Percentiles rank a stretch among this genome's conserved stretches.
These are phyloP conservation scores for Mormoops blainvillei DNA, from an alignment of 2,113 vertebrate species.

Conservation along the genomic window DNA sequence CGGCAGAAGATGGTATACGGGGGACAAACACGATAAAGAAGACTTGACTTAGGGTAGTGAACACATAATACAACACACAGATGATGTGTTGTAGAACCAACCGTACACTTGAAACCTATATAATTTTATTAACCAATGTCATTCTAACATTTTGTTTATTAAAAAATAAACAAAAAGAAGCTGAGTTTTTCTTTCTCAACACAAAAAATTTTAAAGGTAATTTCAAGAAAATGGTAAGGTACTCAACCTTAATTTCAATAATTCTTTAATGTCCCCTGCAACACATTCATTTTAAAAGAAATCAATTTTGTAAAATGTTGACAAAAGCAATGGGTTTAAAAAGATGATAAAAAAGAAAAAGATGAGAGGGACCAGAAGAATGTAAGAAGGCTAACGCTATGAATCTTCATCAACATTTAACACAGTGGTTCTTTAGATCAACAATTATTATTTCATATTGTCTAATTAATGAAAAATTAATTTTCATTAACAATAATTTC, in stretches of 20 bases:
- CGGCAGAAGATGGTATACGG: no score
- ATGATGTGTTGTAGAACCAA: no score
- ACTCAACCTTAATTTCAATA: neutral
- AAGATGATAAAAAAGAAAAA: neutral
- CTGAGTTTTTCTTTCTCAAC: neutral
- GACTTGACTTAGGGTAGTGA: no score
- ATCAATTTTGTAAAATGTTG: neutral
- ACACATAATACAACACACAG: no score
- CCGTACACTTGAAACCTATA: no score
- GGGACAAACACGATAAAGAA: no score
- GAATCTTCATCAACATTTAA: neutral
- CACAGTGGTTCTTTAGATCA: neutral
- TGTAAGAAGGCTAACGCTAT: neutral
- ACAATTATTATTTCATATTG: neutral
- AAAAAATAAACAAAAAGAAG: neutral
- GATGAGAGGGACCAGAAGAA: no score
- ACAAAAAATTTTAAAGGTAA: neutral
- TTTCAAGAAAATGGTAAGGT: neutral
- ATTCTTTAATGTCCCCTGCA: neutral
- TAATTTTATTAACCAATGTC: no score
- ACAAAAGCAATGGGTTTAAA: neutral
- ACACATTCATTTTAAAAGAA: neutral
- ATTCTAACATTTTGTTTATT: no score
- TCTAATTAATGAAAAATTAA: neutral
- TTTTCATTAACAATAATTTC: no score